A percentile compares a stretch with the other conserved stretches of the same genome.
Conservation (phyloP, 1,140 invertebrate genomes). For the Scylla paramamosain region DNA sequence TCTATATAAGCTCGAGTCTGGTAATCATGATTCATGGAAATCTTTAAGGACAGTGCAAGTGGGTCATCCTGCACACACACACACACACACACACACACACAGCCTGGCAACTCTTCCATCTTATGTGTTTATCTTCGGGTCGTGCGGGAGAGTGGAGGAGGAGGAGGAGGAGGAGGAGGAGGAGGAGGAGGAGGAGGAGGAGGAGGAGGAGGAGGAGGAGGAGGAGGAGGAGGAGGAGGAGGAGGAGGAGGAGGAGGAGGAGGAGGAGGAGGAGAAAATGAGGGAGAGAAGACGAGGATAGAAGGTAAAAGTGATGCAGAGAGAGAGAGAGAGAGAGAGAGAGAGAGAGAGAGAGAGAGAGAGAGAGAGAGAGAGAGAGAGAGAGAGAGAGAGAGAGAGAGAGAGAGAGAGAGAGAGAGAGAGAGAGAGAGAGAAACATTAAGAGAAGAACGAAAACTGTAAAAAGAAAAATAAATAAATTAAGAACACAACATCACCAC, state of each 20-base stretch:
- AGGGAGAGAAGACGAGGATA: not conserved
- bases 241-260: too few species aligned
- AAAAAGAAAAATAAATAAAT: too few species aligned
- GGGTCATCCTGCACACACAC: too few species aligned
- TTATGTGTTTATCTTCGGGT: not conserved
- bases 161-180: slow-evolving; percentile 17
- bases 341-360: too few species aligned
- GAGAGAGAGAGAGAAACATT: not conserved
- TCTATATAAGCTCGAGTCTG: too few species aligned
- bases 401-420: not conserved
- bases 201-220: not conserved
- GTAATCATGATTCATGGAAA: too few species aligned
- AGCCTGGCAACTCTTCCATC: not conserved
- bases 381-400: slow-evolving; percentile 20
- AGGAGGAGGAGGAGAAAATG: not conserved
- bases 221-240: too few species aligned
- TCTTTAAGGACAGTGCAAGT: too few species aligned
- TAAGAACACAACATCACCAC: too few species aligned
- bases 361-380: slow-evolving; percentile 21
- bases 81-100: not conserved
- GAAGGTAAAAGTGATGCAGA: too few species aligned
- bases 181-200: too few species aligned
- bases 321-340: slow-evolving; percentile 1
- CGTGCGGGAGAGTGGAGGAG: not conserved
- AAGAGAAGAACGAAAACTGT: too few species aligned